Base-by-base conservation (phyloP, 2,888 invertebrate species). In the Tromatobia lineatoria region DNA sequence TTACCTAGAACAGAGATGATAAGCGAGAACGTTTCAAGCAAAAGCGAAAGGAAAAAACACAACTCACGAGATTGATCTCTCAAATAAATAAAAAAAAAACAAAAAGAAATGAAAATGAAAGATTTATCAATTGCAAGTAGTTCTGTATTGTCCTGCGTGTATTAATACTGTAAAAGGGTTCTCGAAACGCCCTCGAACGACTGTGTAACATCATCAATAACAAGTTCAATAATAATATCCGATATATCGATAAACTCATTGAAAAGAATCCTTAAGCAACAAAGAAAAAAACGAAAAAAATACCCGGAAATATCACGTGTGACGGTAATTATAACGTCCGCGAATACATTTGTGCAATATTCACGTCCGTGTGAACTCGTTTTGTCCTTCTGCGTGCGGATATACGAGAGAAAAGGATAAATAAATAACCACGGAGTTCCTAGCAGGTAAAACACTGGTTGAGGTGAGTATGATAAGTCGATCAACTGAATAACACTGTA, bases 1-100 rank as follows among this genome's bases (percentile, higher is more conserved):
- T 64, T 84, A 83, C 47, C 66, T 76, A 83, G 66, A 80, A 64
- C 70, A 71, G 71, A 64, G 78, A 74, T 57, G 82, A 73, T 59
- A 52, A 73, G 70, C 54, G 57, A 71, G 50, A 66, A 64, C 64
- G 64, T 42, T 10, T n/a, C 18, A 47, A 34, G 54, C 15, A 64
- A 42, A 64, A 29, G 42, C 10, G 45, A 50, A 23, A 52, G 20
- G 47, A 59, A 34, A 77, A 29, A 15, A 15, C 45, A 76, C 73
- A 20, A 66, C 54, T 59, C 75, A 67, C 54, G 71, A 71, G 38
- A 42, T 52, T 77, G 23, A 20, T 42, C 61, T 67, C 47, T 67
- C 71, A 50, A 47, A 66, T 29, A 3, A 29, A 29, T 3, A 29
- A 29, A 29, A 29, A 29, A 29, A 29, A 29, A 29, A 29, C 29